Base-by-base conservation (phyloP, 2,797 vertebrate genomes). In the Vultur gryphus region DNA sequence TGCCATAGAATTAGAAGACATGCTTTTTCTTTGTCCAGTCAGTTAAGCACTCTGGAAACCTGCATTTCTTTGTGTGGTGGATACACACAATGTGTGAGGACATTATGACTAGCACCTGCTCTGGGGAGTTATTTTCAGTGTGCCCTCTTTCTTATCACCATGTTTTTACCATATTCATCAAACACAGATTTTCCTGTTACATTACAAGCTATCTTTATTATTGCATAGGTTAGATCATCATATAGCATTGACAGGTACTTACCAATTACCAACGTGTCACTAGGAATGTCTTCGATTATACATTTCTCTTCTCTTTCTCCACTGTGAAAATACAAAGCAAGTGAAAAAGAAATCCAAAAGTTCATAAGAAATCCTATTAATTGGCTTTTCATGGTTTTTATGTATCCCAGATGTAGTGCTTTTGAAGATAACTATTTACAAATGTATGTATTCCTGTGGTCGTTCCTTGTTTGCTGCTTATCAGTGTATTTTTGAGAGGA, bases 201-300 rank as follows among this genome's bases (percentile, higher is more conserved):
- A 37, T 61, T 91, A n/a, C 16, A 70, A 88, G 13, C 33, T 91
- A 8, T 46, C 55, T 91, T 66, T 52, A 54, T 48, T 77, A 35
- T 13, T 83, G 29, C 59, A 19, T 21, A 58, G 25, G 19, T 78
- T 89, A 87, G 52, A 80, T 78, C 33, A 49, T 41, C 29, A 12
- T 7, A 54, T 12, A 66, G 8, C 48, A 89, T 41, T 75, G 31
- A 31, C 26, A 67, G 39, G 43, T 79, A 97, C 99, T 97, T 97
- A 99, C 99, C 99, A 72, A 98, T 98, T 70, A 99, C 98, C 95
- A 99, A 83, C 0, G 97, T 99, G 96, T 99, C 99, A 1, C 98
- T 97, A 57, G 99, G 99, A 97, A 99, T 85, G 21, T 99, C 99
- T 96, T 99, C 98, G 8, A 99, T 99, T 82, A 99, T 98, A 92